Evolutionary conservation across 1,140 invertebrate genomes (phyloP).

Genomic region (Zophobas atratus): DNA sequence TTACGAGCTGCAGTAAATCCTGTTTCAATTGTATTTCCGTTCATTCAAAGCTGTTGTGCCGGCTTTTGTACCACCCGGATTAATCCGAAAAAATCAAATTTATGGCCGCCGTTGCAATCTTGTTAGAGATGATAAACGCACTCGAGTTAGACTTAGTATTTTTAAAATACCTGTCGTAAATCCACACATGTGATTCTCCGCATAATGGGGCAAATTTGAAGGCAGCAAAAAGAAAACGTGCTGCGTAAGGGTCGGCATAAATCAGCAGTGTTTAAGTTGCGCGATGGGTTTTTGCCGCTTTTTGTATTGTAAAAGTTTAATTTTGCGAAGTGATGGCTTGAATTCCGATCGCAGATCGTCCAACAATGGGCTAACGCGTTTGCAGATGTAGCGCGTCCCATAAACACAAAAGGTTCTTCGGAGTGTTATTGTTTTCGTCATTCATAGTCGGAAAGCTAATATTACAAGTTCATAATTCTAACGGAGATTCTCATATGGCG

Average conservation of each 20-base stretch:
- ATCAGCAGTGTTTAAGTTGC: not conserved
- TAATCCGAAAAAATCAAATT: conserved; percentile 4
- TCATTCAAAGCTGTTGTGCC: no score
- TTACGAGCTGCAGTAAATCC: no score
- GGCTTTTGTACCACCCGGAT: not conserved
- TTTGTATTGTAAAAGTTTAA: not conserved
- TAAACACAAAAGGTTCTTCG: not conserved
- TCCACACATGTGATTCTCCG: no score
- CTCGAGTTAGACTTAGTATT: no score
- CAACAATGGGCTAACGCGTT: conserved; percentile 4
- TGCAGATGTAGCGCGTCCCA: not conserved
- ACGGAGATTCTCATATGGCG: conserved; percentile 25
- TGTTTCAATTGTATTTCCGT: no score
- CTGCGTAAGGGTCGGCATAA: no score
- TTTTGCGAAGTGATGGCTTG: not conserved
- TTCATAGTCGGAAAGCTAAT: conserved; percentile 13
- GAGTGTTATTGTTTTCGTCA: not conserved
- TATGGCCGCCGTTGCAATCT: not conserved
- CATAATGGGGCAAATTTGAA: no score
- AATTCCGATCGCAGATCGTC: not conserved
- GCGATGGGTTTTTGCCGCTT: not conserved
- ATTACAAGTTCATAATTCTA: conserved; percentile 45
- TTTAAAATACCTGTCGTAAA: no score
- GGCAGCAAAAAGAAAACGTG: no score
- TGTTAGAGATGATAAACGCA: no score